These are phyloP conservation scores for Phymanthus crucifer DNA, from an alignment of 92 coral and sea anemone species.

Conservation along the genomic window DNA sequence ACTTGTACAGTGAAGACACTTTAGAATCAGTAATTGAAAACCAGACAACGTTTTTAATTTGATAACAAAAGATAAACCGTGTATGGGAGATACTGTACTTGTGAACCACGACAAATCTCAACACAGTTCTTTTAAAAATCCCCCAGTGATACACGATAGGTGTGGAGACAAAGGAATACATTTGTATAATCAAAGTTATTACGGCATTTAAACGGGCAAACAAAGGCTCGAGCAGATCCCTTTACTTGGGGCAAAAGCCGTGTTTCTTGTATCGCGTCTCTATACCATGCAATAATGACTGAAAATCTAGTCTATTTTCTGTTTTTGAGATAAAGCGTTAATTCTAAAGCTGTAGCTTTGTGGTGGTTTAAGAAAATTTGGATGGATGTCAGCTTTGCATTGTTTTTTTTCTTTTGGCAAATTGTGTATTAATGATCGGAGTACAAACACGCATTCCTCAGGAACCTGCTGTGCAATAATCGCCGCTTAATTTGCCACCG, in stretches of 20 bases:
- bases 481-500: slow-evolving; percentile 85
- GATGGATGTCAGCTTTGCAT: background rate
- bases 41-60: slow-evolving; percentile 2
- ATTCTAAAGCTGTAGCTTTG: background rate
- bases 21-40: background rate
- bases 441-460: slow-evolving; percentile 56
- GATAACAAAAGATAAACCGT: background rate
- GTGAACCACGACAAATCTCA: slow-evolving; percentile 3
- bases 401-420: slow-evolving; percentile 52
- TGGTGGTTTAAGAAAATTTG: background rate
- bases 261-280: background rate
- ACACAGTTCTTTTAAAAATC: background rate
- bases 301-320: background rate
- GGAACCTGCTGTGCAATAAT: slow-evolving; percentile 85
- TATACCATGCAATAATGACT: background rate
- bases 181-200: slow-evolving; percentile 4
- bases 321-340: background rate
- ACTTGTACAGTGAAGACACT: background rate
- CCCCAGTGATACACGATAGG: background rate
- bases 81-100: background rate
- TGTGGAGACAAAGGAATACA: background rate
- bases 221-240: background rate
- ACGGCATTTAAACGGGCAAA: background rate
- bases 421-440: slow-evolving; percentile 67
- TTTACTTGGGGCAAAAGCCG: background rate